Evolutionary conservation across 2,888 invertebrate genomes (phyloP), one percentile per base, ranked within the genome.

Genomic region (Drosophila diplacantha): DNA sequence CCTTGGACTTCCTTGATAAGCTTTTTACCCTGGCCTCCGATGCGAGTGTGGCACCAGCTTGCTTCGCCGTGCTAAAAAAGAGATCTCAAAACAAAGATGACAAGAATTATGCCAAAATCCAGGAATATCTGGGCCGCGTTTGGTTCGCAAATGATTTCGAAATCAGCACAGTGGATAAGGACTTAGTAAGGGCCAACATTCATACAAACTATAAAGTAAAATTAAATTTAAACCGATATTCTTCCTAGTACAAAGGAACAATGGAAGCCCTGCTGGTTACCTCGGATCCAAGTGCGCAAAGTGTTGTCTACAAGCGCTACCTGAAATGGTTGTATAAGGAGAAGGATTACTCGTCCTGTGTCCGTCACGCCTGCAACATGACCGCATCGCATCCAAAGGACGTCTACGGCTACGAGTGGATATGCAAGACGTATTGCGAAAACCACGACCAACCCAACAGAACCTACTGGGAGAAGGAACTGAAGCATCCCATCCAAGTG

Each of bases 371-470:
- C 16, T 83, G 87, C 59, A 85, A 88, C 59, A 90, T 92, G 90
- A 87, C 89, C 46, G 75, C 82, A 26, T 70, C 89, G 7, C 91
- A 89, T 81, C 89, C 90, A 5, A 86, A 88, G 1, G 90, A 91
- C 73, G 81, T 87, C 20, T 89, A 89, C 72, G 89, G 91, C 1
- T 86, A 91, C 59, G 91, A 92, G 83, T 92, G 92, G 91, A 90
- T 92, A 58, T 92, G 92, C 75, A 90, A 90, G 71, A 87, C 90
- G 1, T 92, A 90, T 78, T 90, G 90, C 61, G 91, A 92, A 75
- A 80, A 84, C 32, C 73, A 83, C 38, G 63, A 67, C 0, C 56
- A 81, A 14, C 8, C 46, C 5, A 31, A 62, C 0, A 39, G 53
- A 58, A 57, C 2, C n/a, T 20, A n/a, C 1, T 85, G 84, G 74